Percentiles rank a stretch among this genome's conserved stretches.
Evolutionary conservation across 2,797 vertebrate genomes (phyloP).

Genomic region (Schizopygopsis malacanthus): DNA sequence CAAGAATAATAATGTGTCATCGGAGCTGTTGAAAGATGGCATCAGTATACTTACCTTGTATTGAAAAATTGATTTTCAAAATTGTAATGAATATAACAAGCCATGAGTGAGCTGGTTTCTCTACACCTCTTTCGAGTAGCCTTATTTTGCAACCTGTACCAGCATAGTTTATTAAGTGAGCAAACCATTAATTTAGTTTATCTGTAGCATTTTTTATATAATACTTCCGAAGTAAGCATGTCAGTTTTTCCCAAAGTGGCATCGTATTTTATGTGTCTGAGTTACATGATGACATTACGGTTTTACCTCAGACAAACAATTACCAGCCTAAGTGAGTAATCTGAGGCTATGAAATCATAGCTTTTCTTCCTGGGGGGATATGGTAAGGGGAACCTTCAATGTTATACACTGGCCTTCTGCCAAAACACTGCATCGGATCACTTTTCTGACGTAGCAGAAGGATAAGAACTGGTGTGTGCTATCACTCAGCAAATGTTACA

Average conservation of each 20-base stretch:
- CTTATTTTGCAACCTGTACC: background rate
- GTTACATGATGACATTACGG: slow-evolving; percentile 26
- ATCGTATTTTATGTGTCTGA: slow-evolving; percentile 8
- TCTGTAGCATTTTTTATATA: slow-evolving; percentile 11
- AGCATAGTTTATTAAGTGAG: background rate
- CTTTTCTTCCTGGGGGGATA: slow-evolving; percentile 29
- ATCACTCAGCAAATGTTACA: background rate
- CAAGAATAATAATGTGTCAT: background rate
- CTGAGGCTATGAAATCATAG: slow-evolving; percentile 45
- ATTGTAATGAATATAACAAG: background rate
- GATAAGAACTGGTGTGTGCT: slow-evolving; percentile 14
- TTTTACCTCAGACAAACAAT: slow-evolving; percentile 42
- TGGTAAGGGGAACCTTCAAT: slow-evolving; percentile 38
- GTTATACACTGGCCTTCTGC: slow-evolving; percentile 32
- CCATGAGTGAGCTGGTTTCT: background rate
- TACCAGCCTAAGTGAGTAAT: slow-evolving; percentile 17
- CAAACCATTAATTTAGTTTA: background rate
- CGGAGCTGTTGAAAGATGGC: background rate
- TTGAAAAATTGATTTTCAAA: background rate
- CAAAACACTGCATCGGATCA: slow-evolving; percentile 25
- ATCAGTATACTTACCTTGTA: background rate
- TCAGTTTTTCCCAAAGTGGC: background rate
- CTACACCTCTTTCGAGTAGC: background rate
- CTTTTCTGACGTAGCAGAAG: slow-evolving; percentile 26
- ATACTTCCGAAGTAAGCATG: background rate